These are phyloP conservation scores for Acipenser oxyrinchus DNA, from an alignment of 2,797 vertebrate genomes.

Conservation along the genomic window DNA sequence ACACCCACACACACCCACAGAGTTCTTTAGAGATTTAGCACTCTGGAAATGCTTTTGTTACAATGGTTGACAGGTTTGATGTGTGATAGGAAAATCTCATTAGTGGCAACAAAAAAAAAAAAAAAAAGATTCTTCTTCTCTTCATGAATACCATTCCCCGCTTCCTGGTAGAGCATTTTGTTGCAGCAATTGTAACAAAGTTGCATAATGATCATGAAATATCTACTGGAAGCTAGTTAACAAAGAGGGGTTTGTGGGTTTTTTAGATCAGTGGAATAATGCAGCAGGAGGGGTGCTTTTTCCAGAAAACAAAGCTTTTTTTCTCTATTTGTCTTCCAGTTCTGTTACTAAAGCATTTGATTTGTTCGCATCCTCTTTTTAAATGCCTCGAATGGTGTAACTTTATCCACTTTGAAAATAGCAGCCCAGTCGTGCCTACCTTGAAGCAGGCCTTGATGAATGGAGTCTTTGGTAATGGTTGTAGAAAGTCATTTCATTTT, in stretches of 20 bases:
- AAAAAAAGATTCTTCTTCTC: slow-evolving; percentile 23
- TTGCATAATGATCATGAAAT: slow-evolving; percentile 49
- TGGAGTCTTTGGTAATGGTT: background rate
- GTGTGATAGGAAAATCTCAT: too few relatives aligned
- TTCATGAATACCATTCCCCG: slow-evolving; percentile 32
- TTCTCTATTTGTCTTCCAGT: slow-evolving; percentile 39
- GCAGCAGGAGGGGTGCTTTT: slow-evolving; percentile 54
- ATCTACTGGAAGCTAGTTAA: slow-evolving; percentile 54
- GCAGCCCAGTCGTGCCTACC: background rate
- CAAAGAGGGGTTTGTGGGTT: slow-evolving; percentile 64
- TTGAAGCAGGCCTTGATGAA: background rate
- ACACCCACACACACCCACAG: too few relatives aligned
- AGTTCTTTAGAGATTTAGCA: too few relatives aligned
- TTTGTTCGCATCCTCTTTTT: slow-evolving; percentile 19
- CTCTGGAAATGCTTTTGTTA: too few relatives aligned
- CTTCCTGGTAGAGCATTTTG: slow-evolving; percentile 34
- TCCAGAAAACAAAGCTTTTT: slow-evolving; percentile 38
- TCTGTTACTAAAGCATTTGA: slow-evolving; percentile 30
- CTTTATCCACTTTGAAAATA: background rate
- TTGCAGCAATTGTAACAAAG: slow-evolving; percentile 35
- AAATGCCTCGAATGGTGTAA: slow-evolving; percentile 29
- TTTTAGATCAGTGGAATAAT: slow-evolving; percentile 60
- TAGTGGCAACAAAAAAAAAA: too few relatives aligned
- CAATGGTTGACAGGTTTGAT: too few relatives aligned
- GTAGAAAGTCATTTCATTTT: background rate